A percentile compares a stretch with the other conserved stretches of the same genome.
phyloP scores from a whole-genome alignment of 2,888 invertebrate species.

The Cataglyphis rosenhaueri region DNA sequence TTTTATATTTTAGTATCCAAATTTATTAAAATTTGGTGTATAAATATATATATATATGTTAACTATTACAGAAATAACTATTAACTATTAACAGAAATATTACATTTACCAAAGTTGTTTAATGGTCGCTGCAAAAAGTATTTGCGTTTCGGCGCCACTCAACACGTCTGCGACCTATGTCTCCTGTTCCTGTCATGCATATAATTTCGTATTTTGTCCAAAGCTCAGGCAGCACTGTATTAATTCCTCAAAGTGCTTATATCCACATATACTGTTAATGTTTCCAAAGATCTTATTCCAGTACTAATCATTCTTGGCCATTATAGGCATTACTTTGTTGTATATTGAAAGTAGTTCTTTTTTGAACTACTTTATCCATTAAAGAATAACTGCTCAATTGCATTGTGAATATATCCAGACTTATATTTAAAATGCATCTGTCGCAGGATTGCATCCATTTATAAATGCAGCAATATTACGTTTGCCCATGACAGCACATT shows the following conservation, averaged over 20 bases:
- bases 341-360: slow-evolving; percentile 67
- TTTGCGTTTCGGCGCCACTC: slow-evolving; percentile 85
- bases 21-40: background rate
- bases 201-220: slow-evolving; percentile 81
- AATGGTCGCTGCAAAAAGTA: slow-evolving; percentile 56
- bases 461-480: slow-evolving; percentile 74
- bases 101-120: slow-evolving; percentile 38
- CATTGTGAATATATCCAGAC: slow-evolving; percentile 77
- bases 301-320: slow-evolving; percentile 70
- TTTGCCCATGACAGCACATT: slow-evolving; percentile 65
- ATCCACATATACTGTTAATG: slow-evolving; percentile 42
- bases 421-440: slow-evolving; percentile 78
- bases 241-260: slow-evolving; percentile 47
- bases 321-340: slow-evolving; percentile 63
- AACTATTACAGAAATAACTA: background rate
- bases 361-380: slow-evolving; percentile 81
- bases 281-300: slow-evolving; percentile 57
- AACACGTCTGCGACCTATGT: slow-evolving; percentile 85
- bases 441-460: slow-evolving; percentile 81
- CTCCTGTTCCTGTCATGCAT: slow-evolving; percentile 85
- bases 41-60: background rate
- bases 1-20: slow-evolving; percentile 5
- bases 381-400: slow-evolving; percentile 80
- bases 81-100: background rate
- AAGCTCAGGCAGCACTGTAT: slow-evolving; percentile 67